Base-by-base conservation (phyloP, 2,113 vertebrate genomes). In the Psilopogon haemacephalus region DNA sequence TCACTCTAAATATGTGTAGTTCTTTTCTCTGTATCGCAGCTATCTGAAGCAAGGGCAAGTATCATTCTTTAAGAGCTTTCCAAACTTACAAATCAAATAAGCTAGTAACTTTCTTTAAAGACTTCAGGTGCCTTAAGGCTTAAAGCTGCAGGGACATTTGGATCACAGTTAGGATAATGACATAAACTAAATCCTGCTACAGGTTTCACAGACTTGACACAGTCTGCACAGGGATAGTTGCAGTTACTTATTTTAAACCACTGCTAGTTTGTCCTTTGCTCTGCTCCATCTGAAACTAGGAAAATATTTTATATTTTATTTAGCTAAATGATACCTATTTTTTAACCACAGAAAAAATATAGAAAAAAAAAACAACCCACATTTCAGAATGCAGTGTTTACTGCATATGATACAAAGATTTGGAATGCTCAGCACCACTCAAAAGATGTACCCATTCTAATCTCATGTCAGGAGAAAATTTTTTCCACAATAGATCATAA, bases 401-500 rank as follows among this genome's bases (percentile, higher is more conserved):
- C 11, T 37, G 8, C 55, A 42, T 3, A 27, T 32, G 21, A 9
- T 50, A 32, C 20, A 72, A 76, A 5, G 24, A 24, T 54, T 67
- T 50, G 3, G 13, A 63, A 67, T 44, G 17, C 71, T 40, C 11
- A 80, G 7, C 14, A 44, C 2, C 8, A 42, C 24, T 74, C 10
- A 35, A 38, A 80, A 54, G 13, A 26, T 54, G 28, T 65, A 46
- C 2, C 8, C 4, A 30, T 78, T 73, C 30, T 27, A 78, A 28
- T 5, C 10, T 67, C 12, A 5, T 33, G 15, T 37, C 46, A 54
- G 32, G 12, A 67, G 8, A 62, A 91, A 50, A 3, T 77, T 90
- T 74, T 9, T 38, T 26, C 6, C 4, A 15, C 15, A n/a, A 54
- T 2, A 19, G 52, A 37, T 8, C 1, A 32, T 26, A 0, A 46